Evolutionary conservation across 2,888 invertebrate genomes (phyloP).

Genomic region (Arenicola marina): DNA sequence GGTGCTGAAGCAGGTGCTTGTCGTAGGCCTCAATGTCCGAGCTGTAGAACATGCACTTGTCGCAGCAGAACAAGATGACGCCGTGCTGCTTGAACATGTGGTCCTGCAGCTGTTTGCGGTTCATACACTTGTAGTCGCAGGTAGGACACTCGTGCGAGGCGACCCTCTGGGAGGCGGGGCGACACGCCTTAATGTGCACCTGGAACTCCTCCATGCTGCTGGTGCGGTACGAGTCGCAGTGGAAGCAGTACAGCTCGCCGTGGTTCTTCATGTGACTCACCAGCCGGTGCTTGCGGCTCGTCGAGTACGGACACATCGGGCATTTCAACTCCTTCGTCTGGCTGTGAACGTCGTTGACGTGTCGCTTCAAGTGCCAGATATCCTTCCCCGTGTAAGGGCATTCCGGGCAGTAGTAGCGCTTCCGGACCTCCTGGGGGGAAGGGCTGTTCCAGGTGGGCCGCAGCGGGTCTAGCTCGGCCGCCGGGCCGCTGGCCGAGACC

Average conservation of each 20-base stretch:
- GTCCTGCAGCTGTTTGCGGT: conserved; percentile 13
- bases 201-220: conserved; percentile 19
- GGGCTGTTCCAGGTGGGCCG: background rate
- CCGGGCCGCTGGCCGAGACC: background rate
- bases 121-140: conserved; percentile 16
- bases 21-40: conserved; percentile 7
- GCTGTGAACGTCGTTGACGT: conserved; percentile 28
- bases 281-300: conserved; percentile 28
- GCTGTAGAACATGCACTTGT: conserved; percentile 18
- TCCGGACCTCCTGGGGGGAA: background rate
- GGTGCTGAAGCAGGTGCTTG: conserved; percentile 13
- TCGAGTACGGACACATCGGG: conserved; percentile 29
- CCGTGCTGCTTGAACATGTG: conserved; percentile 20
- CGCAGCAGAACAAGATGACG: conserved; percentile 16
- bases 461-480: background rate
- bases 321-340: conserved; percentile 26
- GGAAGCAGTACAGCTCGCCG: conserved; percentile 29
- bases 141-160: conserved; percentile 16
- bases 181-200: conserved; percentile 23
- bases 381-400: conserved; percentile 31
- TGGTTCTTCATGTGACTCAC: conserved; percentile 32
- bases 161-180: background rate
- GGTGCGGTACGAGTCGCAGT: conserved; percentile 29
- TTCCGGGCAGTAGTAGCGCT: conserved; percentile 24
- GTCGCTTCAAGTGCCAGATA: conserved; percentile 33